phyloP scores from a whole-genome alignment of 2,113 vertebrate genomes.

The Charina bottae region DNA sequence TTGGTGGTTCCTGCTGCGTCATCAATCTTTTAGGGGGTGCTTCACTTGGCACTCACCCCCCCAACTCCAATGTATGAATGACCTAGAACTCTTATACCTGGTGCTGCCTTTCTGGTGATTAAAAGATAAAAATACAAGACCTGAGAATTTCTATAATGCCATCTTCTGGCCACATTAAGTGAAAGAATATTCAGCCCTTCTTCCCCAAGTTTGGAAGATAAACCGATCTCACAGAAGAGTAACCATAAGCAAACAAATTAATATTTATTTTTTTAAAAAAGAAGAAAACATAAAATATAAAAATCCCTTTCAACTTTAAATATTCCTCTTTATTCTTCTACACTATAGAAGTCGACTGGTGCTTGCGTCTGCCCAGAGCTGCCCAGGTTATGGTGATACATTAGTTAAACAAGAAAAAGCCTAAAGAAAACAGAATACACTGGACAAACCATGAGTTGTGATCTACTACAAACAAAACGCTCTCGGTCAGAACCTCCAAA shows the following conservation, averaged over 20 bases:
- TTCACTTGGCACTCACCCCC: background rate
- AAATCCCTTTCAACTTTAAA: background rate
- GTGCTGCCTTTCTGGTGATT: background rate
- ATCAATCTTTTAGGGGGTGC: background rate
- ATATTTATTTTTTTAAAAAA: background rate
- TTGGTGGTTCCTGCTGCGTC: background rate
- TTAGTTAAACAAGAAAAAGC: background rate
- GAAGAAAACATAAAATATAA: background rate
- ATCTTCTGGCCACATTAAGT: background rate
- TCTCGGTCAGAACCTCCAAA: background rate
- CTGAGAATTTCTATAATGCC: background rate
- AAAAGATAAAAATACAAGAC: background rate
- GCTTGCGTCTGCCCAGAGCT: background rate
- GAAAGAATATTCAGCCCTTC: background rate
- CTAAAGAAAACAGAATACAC: background rate
- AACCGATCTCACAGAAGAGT: background rate
- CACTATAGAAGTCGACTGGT: background rate
- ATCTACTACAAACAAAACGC: background rate
- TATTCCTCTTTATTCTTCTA: background rate
- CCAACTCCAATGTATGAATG: background rate
- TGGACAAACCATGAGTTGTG: background rate
- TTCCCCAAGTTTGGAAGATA: background rate
- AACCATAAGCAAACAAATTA: background rate
- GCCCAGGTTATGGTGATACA: background rate
- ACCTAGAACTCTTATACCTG: background rate